These are phyloP conservation scores for Aurelia coerulea DNA, from an alignment of 30 jellyfish, hydroid and myxozoan genomes.

Conservation along the genomic window DNA sequence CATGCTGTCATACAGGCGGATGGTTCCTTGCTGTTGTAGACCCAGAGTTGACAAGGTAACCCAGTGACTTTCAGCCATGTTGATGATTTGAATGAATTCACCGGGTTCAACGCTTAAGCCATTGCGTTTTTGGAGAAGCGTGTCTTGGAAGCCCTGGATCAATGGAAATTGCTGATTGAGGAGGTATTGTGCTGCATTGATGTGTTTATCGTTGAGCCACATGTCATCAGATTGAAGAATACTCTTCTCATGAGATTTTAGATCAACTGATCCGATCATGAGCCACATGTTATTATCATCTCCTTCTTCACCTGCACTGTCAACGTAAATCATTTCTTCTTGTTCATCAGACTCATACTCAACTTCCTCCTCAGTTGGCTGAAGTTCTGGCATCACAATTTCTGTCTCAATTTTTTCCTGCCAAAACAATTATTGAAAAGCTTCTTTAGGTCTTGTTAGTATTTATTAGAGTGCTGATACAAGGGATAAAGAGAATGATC, in stretches of 20 bases:
- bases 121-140: neutral
- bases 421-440: no score
- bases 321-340: no score
- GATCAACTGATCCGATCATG: neutral
- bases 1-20: slow-evolving; percentile 21
- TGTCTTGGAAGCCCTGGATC: neutral
- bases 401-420: no score
- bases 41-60: slow-evolving; percentile 6
- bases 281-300: no score
- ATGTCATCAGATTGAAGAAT: slow-evolving; percentile 19
- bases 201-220: slow-evolving; percentile 29
- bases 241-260: neutral
- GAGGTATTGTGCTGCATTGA: slow-evolving; percentile 35
- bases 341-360: no score
- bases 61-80: slow-evolving; percentile 21
- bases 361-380: no score
- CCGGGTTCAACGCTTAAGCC: neutral
- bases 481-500: no score
- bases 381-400: no score
- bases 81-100: slow-evolving; percentile 20
- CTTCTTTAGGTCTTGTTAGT: no score
- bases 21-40: neutral
- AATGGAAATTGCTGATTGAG: slow-evolving; percentile 16
- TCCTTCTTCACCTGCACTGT: neutral
- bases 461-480: no score